Base-by-base conservation (phyloP, 2,888 invertebrate genomes). In the Chesias legatella region DNA sequence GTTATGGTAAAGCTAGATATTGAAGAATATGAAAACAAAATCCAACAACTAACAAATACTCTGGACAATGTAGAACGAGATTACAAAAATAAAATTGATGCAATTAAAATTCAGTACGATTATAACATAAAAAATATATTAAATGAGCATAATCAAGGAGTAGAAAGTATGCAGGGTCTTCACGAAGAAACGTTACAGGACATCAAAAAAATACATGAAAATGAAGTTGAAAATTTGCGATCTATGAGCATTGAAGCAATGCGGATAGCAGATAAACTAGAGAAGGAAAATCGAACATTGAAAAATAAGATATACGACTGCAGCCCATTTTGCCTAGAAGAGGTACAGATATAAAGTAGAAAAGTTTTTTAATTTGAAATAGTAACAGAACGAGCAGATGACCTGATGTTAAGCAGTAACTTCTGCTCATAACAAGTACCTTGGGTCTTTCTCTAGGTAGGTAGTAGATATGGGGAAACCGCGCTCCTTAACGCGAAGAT, bases 111-210 rank as follows among this genome's bases (percentile, higher is more conserved):
- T 8, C 90, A 90, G 56, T 90, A 90, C 50, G 90, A 90, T 22
- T 76, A 66, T 50, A 88, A 91, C 34, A 82, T 90, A 30, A 88
- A 86, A 55, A 84, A 73, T 45, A 78, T 90, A 37, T 72, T 89
- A 11, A 86, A 85, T 38, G 85, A 89, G 56, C 90, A 90, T 51
- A 86, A 89, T 56, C 79, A 81, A 47, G 89, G 90, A n/a, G 88
- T 91, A 2, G 79, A 77, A 49, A 88, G 79, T 51, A 78, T 91
- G 56, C 90, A 91, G 64, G 74, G 69, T 46, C 73, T 90, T 20
- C 90, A 90, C 22, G 90, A 90, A 58, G 88, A 90, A 53, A 75
- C 83, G 1, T 53, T 90, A 10, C 72, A 80, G 37, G 86, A 89
- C 28, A 68, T 90, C 25, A 75, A 80, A 28, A 79, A 77, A 44